Percentiles rank a stretch among this genome's conserved stretches.
Evolutionary conservation across 2,888 invertebrate species (phyloP).

Genomic region (Nomada flava): DNA sequence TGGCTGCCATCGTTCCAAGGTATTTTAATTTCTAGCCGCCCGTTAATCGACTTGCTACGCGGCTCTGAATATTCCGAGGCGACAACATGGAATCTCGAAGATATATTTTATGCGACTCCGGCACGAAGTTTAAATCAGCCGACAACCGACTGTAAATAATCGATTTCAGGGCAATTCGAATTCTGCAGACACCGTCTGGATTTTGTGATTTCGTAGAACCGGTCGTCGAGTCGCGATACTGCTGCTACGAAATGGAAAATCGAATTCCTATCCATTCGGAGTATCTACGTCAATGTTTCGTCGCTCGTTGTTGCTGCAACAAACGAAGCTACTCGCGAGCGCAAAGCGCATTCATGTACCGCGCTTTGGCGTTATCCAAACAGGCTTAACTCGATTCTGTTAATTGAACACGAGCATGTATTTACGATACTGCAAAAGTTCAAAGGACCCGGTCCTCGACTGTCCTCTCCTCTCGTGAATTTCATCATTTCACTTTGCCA

Average conservation of each 20-base stretch:
- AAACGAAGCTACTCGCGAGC: neutral
- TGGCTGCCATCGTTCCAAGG: slow-evolving; percentile 20
- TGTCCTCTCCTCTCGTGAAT: neutral
- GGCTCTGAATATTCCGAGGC: neutral
- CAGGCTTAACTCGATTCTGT: slow-evolving; percentile 6
- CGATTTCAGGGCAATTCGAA: neutral
- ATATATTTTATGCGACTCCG: neutral
- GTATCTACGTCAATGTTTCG: slow-evolving; percentile 21
- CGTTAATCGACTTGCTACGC: slow-evolving; percentile 37
- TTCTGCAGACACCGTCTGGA: no score
- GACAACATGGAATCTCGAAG: neutral
- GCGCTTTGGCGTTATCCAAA: neutral
- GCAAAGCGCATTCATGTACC: neutral
- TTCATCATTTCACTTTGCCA: no score
- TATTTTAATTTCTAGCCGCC: slow-evolving; percentile 35
- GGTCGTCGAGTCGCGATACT: neutral
- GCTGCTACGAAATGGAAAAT: no score
- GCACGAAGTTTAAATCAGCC: no score
- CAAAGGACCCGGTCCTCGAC: neutral
- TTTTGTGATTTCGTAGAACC: neutral
- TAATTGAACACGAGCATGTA: neutral
- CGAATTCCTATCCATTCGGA: neutral
- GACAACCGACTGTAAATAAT: neutral
- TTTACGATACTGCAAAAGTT: neutral
- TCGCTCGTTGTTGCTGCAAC: slow-evolving; percentile 8